phyloP scores from a whole-genome alignment of 2,113 vertebrate species.

The Leuciscus idus region DNA sequence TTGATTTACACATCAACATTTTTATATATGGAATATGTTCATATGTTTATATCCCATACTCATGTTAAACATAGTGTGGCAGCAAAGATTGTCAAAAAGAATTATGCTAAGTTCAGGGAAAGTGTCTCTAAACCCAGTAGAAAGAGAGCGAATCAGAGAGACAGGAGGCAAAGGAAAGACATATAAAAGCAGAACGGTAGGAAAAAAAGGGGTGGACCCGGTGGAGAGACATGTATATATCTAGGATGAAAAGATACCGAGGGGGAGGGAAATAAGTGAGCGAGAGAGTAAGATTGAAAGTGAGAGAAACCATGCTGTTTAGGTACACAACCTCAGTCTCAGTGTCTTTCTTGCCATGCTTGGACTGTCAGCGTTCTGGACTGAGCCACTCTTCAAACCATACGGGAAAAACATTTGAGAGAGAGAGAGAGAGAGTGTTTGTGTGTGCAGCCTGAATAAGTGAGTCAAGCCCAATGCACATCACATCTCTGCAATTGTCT shows the following conservation, averaged over 20 bases:
- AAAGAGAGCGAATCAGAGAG: conserved; percentile 3
- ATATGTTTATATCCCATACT: not conserved
- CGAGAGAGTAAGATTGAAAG: not conserved
- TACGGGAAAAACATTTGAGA: not conserved
- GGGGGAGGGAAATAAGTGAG: not conserved
- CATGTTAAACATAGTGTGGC: not conserved
- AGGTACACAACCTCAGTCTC: not conserved
- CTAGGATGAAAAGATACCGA: not conserved
- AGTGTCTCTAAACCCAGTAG: too few relatives aligned
- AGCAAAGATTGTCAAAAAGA: not conserved
- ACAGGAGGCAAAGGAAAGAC: not conserved
- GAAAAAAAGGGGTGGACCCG: conserved; percentile 30
- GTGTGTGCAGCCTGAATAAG: not conserved
- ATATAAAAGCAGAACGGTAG: not conserved
- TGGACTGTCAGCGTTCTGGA: conserved; percentile 19
- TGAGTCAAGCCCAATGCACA: not conserved
- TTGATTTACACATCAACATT: too few relatives aligned
- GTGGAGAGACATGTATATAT: not conserved
- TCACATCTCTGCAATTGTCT: not conserved
- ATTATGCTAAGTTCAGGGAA: not conserved
- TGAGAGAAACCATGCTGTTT: conserved; percentile 4
- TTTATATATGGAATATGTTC: not conserved
- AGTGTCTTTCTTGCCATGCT: conserved; percentile 9
- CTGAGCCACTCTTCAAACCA: not conserved
- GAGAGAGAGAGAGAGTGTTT: not conserved